Evolutionary conservation across 1,140 invertebrate species (phyloP).

Genomic region (Sycophaga agraensis): DNA sequence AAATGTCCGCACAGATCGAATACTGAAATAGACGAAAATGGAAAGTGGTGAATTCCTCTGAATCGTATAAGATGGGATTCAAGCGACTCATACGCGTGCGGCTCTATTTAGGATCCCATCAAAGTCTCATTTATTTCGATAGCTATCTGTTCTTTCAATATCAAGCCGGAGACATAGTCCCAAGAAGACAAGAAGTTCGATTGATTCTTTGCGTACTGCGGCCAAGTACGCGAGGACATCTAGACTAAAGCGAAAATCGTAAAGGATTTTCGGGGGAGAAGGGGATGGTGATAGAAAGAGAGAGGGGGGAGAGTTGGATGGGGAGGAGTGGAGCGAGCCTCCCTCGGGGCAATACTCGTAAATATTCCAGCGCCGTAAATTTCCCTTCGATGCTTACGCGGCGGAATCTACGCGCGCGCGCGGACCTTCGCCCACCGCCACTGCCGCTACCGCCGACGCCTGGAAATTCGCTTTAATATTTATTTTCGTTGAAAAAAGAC

Average conservation of each 20-base stretch:
- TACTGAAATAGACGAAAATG: no score
- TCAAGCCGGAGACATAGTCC: neutral
- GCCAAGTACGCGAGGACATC: neutral
- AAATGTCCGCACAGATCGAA: no score
- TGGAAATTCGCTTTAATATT: constrained; percentile 8
- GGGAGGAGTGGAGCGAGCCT: neutral
- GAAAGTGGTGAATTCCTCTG: no score
- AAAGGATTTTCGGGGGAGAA: constrained; percentile 7
- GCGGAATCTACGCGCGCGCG: neutral
- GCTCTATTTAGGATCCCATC: no score
- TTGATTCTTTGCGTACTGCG: constrained; percentile 10
- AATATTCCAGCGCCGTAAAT: constrained; percentile 26
- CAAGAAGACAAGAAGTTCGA: constrained; percentile 7
- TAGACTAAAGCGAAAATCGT: constrained; percentile 1
- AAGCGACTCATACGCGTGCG: no score
- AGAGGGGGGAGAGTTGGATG: neutral
- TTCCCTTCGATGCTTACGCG: constrained; percentile 24
- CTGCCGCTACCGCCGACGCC: neutral
- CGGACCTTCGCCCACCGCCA: no score
- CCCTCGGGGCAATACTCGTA: constrained; percentile 18
- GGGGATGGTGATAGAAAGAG: neutral
- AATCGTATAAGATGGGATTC: no score
- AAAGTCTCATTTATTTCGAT: constrained; percentile 15
- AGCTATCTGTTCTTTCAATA: constrained; percentile 14
- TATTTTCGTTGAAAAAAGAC: constrained; percentile 1